phyloP scores from a whole-genome alignment of 2,797 vertebrate genomes.

The Poecilia picta region DNA sequence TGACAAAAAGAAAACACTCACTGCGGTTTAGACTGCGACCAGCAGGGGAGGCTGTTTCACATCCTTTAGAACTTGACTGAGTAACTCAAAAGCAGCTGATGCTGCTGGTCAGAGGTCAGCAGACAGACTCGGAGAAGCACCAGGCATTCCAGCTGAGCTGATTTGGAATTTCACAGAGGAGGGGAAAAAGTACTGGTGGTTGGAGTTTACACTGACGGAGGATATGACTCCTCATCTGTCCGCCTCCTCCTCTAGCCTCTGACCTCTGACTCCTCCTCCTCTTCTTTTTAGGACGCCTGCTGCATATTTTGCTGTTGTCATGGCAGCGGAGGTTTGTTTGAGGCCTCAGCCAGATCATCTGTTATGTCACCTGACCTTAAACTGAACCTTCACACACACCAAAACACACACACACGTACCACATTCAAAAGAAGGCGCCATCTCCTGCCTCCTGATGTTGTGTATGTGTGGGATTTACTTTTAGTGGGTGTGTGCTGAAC shows the following conservation, averaged over 20 bases:
- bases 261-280: slow-evolving; percentile 45
- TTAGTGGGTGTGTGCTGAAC: slow-evolving; percentile 26
- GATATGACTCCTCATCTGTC: slow-evolving; percentile 53
- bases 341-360: slow-evolving; percentile 60
- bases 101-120: slow-evolving; percentile 62
- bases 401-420: slow-evolving; percentile 10
- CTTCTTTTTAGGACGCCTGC: slow-evolving; percentile 44
- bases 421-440: slow-evolving; percentile 18
- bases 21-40: slow-evolving; percentile 52
- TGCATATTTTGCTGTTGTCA: slow-evolving; percentile 64
- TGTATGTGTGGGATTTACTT: slow-evolving; percentile 7
- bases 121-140: slow-evolving; percentile 26
- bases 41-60: slow-evolving; percentile 72
- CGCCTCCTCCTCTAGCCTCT: slow-evolving; percentile 49
- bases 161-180: slow-evolving; percentile 28
- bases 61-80: slow-evolving; percentile 35
- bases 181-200: neutral
- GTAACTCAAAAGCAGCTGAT: slow-evolving; percentile 55
- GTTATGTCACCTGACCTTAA: slow-evolving; percentile 74
- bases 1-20: neutral
- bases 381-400: slow-evolving; percentile 52
- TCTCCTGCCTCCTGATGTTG: neutral
- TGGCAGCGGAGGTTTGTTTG: slow-evolving; percentile 64
- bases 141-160: slow-evolving; percentile 38
- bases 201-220: slow-evolving; percentile 38